These are phyloP conservation scores for Herpetotheres cachinnans DNA, from an alignment of 2,113 vertebrate species.

Conservation along the genomic window DNA sequence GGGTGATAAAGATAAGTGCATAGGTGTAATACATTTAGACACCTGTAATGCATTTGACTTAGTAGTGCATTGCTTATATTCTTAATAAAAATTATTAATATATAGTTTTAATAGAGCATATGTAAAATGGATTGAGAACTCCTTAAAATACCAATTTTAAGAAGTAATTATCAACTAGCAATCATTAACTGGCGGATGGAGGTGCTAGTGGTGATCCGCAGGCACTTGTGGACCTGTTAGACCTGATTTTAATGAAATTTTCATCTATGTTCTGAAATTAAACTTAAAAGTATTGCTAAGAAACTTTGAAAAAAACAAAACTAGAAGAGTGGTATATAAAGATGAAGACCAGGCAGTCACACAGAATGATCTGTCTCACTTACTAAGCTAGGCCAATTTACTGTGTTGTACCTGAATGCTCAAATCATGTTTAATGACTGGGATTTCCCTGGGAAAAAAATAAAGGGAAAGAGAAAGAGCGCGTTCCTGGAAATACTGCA, in stretches of 20 bases:
- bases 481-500: constrained; percentile 7
- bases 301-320: background rate
- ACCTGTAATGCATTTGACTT: background rate
- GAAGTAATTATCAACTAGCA: background rate
- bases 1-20: background rate
- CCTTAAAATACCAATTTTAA: background rate
- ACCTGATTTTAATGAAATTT: background rate
- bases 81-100: background rate
- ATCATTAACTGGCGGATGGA: background rate
- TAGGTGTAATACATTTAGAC: background rate
- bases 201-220: background rate
- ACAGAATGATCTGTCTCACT: background rate
- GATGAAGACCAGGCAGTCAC: background rate
- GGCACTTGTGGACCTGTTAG: background rate
- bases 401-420: constrained; percentile 13
- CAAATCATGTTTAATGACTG: constrained; percentile 43
- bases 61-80: background rate
- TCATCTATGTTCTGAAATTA: background rate
- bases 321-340: background rate
- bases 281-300: background rate
- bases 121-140: background rate
- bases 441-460: background rate
- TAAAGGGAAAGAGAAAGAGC: background rate
- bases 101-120: background rate
- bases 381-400: background rate